Evolutionary conservation across 2,888 invertebrate species (phyloP), one percentile per base, ranked within the genome.

Genomic region (Nomada ruficornis): DNA sequence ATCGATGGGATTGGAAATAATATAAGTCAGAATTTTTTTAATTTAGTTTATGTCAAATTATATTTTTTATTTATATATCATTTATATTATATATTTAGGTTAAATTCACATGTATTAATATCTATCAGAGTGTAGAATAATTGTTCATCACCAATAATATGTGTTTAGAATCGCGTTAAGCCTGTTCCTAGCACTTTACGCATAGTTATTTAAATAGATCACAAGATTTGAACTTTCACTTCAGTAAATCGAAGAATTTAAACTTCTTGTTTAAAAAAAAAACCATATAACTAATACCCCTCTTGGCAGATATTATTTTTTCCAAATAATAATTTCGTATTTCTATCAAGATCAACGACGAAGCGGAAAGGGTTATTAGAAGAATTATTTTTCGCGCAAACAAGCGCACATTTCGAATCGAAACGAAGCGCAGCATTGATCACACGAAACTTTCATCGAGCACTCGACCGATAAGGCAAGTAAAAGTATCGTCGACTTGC

Each of bases 401-500:
- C n/a, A 11, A 15, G 15, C 23, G 57, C 18, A 26, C 26, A 20
- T 57, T 47, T 47, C n/a, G 23, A 23, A 54, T 60, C 18, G 29
- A 44, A 47, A 26, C 20, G 13, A 15, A 60, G n/a, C 13, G 36
- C n/a, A 13, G 54, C 29, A 18, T 26, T 13, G 20, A 11, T 11
- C 18, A n/a, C 20, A 47, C 29, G 36, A 74, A 62, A 80, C 65
- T 65, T 80, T 74, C 69, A 44, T 44, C 50, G 50, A n/a, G 55
- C 64, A 63, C 57, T 68, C 54, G 71, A 80, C 62, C 71, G 20
- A 29, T n/a, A 67, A 64, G 59, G 36, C 64, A 42, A 59, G 81
- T 68, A 82, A 71, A 63, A 75, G 62, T 75, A 68, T 55, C 44
- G 18, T 10, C 44, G 75, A 44, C 42, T 59, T 44, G 15, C 2